Evolutionary conservation across 1,140 invertebrate genomes (phyloP), one percentile per base, ranked within the genome.

Genomic region (Eumeta japonica): DNA sequence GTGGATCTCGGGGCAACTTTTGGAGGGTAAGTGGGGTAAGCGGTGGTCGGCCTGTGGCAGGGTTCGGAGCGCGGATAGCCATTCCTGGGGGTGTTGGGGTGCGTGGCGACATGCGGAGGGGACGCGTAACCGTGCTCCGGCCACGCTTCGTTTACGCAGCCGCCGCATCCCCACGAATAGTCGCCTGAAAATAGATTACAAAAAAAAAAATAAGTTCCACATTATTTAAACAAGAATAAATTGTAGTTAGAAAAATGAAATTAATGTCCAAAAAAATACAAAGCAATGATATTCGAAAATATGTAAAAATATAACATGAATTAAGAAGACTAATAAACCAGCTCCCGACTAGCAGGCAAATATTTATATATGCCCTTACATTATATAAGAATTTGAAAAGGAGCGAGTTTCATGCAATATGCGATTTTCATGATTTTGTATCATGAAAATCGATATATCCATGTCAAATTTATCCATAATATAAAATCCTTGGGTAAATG

Each of bases 41-140:
- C 36, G 2, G 39, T 39, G 11, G 54, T 43, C n/a, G 45, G 46
- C 43, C 61, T 66, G 27, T 48, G 55, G 40, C 63, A 72, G 1
- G 46, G 45, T 3, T 58, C 58, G 0, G 65, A 62, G 28, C 62
- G 51, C 35, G 62, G 67, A n/a, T n/a, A n/a, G 3, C 63, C 63
- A 28, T 63, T 68, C 9, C 63, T 50, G 3, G 62, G 63, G 0
- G 58, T 64, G 19, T 42, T 52, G 5, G 59, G 61, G 24, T 53
- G 49, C 20, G 54, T 62, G 3, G 49, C 55, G 0, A 41, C 45
- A 10, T 62, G 13, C 0, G 55, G 58, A 1, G 59, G 60, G 0
- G 54, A 36, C 2, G 57, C 34, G 17, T 58, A 63, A 0, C 43
- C 37, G 2, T 70, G 63, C 62, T 58, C 67, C 0, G 50, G 40